phyloP scores from a whole-genome alignment of 2,888 invertebrate genomes.

The Orgyia antiqua region DNA sequence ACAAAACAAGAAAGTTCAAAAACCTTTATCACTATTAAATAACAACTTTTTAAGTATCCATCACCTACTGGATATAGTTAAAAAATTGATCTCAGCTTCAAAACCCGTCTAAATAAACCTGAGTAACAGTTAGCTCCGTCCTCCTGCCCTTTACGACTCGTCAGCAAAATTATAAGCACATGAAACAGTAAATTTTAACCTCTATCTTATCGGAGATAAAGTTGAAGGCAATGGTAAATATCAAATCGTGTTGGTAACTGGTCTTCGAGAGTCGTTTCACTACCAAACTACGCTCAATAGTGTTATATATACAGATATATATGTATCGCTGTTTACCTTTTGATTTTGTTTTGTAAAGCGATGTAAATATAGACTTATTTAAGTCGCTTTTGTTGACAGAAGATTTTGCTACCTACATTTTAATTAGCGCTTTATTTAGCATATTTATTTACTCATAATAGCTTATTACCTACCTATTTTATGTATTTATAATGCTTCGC shows the following conservation, averaged over 20 bases:
- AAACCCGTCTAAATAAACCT: conserved; percentile 46
- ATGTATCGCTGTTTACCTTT: conserved; percentile 29
- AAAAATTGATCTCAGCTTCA: conserved; percentile 38
- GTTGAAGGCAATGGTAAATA: conserved; percentile 16
- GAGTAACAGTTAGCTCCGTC: conserved; percentile 45
- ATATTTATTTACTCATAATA: no score
- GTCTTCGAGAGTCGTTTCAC: conserved; percentile 44
- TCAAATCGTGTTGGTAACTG: conserved; percentile 31
- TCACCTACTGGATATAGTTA: conserved; percentile 18
- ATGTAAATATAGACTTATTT: no score
- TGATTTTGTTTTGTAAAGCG: conserved; percentile 16
- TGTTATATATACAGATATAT: no score
- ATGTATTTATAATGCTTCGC: no score
- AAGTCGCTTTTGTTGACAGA: no score
- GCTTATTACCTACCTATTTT: no score
- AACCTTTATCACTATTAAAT: no score
- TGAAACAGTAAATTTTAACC: conserved; percentile 11
- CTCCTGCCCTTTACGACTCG: conserved; percentile 46
- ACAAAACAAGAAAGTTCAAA: no score
- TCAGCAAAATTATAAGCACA: conserved; percentile 14
- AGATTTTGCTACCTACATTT: no score
- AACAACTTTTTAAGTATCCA: conserved; percentile 3
- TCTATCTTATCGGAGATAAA: conserved; percentile 10
- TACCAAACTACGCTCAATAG: conserved; percentile 49
- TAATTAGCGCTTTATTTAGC: no score